A percentile compares a stretch with the other conserved stretches of the same genome.
Conservation (phyloP, 2,888 invertebrate genomes). For the Pandemis cinnamomeana region DNA sequence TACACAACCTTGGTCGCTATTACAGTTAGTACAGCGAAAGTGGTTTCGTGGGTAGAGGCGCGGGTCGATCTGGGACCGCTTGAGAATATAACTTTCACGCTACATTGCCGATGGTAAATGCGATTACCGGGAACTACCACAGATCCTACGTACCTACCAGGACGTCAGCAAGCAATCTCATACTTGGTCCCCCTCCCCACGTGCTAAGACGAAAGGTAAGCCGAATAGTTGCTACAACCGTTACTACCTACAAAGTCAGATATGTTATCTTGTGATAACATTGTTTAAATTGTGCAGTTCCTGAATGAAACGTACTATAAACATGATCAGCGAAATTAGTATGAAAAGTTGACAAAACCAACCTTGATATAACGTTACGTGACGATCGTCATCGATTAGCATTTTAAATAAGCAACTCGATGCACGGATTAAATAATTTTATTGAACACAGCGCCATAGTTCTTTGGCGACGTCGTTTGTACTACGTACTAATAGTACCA, state of each 20-base stretch:
- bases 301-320: conserved; percentile 43
- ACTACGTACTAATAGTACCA: no score
- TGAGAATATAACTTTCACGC: conserved; percentile 83
- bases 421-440: conserved; percentile 45
- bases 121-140: conserved; percentile 62
- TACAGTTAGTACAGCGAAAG: conserved; percentile 71
- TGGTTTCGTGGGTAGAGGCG: conserved; percentile 73
- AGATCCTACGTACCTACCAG: conserved; percentile 32
- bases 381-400: conserved; percentile 54
- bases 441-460: not conserved
- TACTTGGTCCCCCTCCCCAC: conserved; percentile 3
- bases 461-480: not conserved
- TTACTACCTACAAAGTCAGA: conserved; percentile 21
- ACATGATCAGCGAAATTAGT: conserved; percentile 46
- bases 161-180: conserved; percentile 1
- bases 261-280: conserved; percentile 38
- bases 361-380: conserved; percentile 55
- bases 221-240: conserved; percentile 14
- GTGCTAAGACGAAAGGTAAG: conserved; percentile 7
- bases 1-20: conserved; percentile 51
- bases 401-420: conserved; percentile 54
- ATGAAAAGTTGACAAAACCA: conserved; percentile 45
- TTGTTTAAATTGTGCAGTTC: conserved; percentile 34
- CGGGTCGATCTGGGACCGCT: conserved; percentile 67
- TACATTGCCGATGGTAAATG: conserved; percentile 72